phyloP scores from a whole-genome alignment of 1,140 invertebrate genomes.

The Pissodes strobi region DNA sequence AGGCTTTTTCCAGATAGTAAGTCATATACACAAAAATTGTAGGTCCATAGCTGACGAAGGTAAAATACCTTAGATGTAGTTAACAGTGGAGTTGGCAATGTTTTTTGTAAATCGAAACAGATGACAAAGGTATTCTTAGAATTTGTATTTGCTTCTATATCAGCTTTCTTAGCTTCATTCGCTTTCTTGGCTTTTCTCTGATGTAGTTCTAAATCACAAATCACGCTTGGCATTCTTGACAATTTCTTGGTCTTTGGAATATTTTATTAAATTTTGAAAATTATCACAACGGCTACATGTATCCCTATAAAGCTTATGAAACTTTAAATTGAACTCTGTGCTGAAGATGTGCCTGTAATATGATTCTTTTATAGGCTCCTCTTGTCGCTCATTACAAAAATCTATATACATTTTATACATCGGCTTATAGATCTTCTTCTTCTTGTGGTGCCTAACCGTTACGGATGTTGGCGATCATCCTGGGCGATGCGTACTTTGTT shows the following conservation, averaged over 20 bases:
- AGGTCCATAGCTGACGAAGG: conserved; percentile 7
- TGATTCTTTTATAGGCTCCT: too few species aligned
- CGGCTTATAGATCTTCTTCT: too few species aligned
- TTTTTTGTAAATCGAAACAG: conserved; percentile 9
- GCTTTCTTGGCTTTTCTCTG: conserved; percentile 5
- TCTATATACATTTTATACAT: not conserved
- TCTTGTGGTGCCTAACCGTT: too few species aligned
- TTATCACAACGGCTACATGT: conserved; percentile 6
- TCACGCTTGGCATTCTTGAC: not conserved
- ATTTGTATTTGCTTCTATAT: conserved; percentile 3
- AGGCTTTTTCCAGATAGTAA: conserved; percentile 6
- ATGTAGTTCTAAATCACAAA: not conserved
- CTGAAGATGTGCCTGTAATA: too few species aligned
- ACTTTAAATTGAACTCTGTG: too few species aligned
- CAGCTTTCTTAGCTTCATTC: not conserved
- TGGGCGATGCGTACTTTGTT: too few species aligned
- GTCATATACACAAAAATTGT: conserved; percentile 1
- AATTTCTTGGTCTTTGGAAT: not conserved
- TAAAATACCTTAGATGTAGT: conserved; percentile 5
- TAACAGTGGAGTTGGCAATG: conserved; percentile 9
- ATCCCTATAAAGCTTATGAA: too few species aligned
- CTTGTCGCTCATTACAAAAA: not conserved
- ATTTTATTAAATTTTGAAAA: conserved; percentile 2
- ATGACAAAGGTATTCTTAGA: conserved; percentile 1
- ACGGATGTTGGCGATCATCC: too few species aligned